phyloP scores from a whole-genome alignment of 1,140 invertebrate species.

The Octopus sinensis region DNA sequence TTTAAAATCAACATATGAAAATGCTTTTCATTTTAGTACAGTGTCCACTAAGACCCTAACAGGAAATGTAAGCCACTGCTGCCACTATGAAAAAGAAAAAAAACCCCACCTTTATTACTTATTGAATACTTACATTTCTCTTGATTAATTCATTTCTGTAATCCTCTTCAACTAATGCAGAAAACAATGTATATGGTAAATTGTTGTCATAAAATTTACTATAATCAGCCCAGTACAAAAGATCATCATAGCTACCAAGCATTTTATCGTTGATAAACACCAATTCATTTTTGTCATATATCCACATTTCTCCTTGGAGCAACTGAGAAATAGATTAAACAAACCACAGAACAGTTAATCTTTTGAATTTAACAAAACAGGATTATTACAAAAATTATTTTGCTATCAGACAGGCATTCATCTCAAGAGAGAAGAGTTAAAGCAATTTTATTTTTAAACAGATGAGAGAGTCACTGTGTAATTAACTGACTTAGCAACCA shows the following conservation, averaged over 20 bases:
- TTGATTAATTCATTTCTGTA: constrained; percentile 51
- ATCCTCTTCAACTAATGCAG: constrained; percentile 50
- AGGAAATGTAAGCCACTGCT: too few species aligned
- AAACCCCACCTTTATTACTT: too few species aligned
- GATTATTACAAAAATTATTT: neutral
- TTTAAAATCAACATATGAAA: too few species aligned
- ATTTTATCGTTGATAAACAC: constrained; percentile 51
- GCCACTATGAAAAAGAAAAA: too few species aligned
- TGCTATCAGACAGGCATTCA: neutral
- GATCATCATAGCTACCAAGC: constrained; percentile 51
- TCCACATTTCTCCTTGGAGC: constrained; percentile 54
- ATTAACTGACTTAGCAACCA: too few species aligned
- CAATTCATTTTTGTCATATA: constrained; percentile 52
- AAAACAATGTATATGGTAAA: constrained; percentile 48
- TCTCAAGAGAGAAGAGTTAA: too few species aligned
- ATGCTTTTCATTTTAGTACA: too few species aligned
- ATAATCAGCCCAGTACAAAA: constrained; percentile 52
- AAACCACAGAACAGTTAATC: constrained; percentile 1
- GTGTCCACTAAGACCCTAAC: too few species aligned
- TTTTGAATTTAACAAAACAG: neutral
- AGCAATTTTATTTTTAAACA: too few species aligned
- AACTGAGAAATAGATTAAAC: constrained; percentile 39
- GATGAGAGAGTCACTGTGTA: too few species aligned
- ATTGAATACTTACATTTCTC: constrained; percentile 40
- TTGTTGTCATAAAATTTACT: constrained; percentile 54